A percentile compares a stretch with the other conserved stretches of the same genome.
These are phyloP conservation scores for Cheilosia grossa DNA, from an alignment of 2,888 invertebrate species.

Conservation along the genomic window DNA sequence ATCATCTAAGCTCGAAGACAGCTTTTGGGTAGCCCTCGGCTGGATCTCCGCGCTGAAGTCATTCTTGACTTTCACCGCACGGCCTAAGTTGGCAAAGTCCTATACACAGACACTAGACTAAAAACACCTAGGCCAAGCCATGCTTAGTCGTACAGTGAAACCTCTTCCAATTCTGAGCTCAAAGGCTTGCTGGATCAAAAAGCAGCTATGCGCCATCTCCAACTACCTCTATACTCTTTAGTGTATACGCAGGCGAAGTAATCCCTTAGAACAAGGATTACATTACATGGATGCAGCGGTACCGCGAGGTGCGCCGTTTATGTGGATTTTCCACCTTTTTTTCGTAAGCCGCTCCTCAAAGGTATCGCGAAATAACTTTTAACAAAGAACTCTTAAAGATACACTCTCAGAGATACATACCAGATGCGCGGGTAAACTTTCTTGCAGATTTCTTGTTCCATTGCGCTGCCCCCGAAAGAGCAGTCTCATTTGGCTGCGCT, in stretches of 20 bases:
- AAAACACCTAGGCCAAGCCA: too few relatives aligned
- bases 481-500: slow-evolving; percentile 37
- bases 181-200: not conserved
- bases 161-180: too few relatives aligned
- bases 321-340: slow-evolving; percentile 22
- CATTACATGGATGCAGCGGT: slow-evolving; percentile 51
- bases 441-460: slow-evolving; percentile 24
- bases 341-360: slow-evolving; percentile 38
- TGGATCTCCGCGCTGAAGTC: too few relatives aligned
- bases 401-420: slow-evolving; percentile 15
- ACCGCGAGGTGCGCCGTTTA: slow-evolving; percentile 8
- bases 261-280: slow-evolving; percentile 69
- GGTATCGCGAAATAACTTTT: slow-evolving; percentile 52
- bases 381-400: slow-evolving; percentile 66
- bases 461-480: not conserved
- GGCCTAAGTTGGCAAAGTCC: too few relatives aligned
- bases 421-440: slow-evolving; percentile 38
- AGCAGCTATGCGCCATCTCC: not conserved
- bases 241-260: slow-evolving; percentile 17
- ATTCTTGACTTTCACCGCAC: too few relatives aligned
- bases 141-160: too few relatives aligned
- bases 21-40: too few relatives aligned
- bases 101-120: too few relatives aligned
- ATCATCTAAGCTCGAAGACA: too few relatives aligned
- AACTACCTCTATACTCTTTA: not conserved